Evolutionary conservation across 2,888 invertebrate species (phyloP).

Genomic region (Tenthredo scrophulariae): DNA sequence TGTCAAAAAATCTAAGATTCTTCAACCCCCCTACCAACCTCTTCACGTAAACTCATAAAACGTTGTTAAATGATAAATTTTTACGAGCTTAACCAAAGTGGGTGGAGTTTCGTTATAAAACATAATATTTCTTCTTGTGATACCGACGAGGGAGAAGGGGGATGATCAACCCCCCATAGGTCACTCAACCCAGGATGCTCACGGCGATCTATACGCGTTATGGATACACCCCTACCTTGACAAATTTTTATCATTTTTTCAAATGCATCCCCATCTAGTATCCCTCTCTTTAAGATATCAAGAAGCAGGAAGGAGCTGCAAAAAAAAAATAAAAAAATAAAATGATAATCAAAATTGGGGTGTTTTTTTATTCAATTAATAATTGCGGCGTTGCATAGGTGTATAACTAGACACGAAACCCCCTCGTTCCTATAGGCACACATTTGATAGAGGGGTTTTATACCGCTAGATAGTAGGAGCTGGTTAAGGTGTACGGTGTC

Average conservation of each 20-base stretch:
- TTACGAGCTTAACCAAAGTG: slow-evolving; percentile 63
- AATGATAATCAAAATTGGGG: no score
- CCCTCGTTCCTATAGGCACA: background rate
- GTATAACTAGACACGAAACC: background rate
- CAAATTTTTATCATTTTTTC: background rate
- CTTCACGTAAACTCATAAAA: background rate
- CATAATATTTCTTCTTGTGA: slow-evolving; percentile 9
- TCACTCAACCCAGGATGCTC: background rate
- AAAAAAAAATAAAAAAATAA: background rate
- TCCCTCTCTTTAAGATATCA: background rate
- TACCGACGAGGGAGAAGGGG: background rate
- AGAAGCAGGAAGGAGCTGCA: background rate
- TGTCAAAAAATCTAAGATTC: background rate
- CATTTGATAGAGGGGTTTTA: background rate
- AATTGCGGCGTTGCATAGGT: background rate
- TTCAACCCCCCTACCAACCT: background rate
- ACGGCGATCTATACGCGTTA: background rate
- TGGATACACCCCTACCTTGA: background rate
- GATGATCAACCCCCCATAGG: background rate
- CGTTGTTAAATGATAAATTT: slow-evolving; percentile 64
- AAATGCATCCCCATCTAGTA: background rate
- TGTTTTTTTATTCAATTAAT: background rate
- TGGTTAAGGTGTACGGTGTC: slow-evolving; percentile 21
- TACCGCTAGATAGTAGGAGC: background rate
- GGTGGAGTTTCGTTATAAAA: slow-evolving; percentile 46